Evolutionary conservation across 2,113 vertebrate species (phyloP).

Genomic region (Gymnogyps californianus): DNA sequence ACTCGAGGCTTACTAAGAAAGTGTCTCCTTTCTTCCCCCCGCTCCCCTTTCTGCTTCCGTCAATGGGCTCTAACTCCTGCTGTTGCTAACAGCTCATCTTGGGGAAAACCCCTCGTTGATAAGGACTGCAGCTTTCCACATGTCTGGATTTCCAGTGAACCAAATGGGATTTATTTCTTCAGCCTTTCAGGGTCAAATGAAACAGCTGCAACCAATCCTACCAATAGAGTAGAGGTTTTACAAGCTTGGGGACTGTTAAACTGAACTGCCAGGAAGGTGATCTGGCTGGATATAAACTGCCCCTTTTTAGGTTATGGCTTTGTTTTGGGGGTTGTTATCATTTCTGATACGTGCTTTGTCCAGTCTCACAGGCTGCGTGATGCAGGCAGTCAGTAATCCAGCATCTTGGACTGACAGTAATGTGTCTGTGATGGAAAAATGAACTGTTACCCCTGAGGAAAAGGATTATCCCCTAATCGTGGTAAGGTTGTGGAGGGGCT

Average conservation of each 20-base stretch:
- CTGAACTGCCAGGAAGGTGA: background rate
- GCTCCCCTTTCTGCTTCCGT: background rate
- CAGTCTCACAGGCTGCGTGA: fast-evolving
- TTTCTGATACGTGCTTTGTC: background rate
- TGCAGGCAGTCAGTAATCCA: background rate
- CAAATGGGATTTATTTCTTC: background rate
- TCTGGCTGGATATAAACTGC: background rate
- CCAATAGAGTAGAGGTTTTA: background rate
- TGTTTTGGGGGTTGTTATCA: background rate
- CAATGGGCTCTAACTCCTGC: background rate
- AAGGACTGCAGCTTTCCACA: background rate
- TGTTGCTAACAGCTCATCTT: background rate
- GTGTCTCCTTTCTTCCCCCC: background rate
- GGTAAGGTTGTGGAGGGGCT: background rate
- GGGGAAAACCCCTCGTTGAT: background rate
- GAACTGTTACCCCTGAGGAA: background rate
- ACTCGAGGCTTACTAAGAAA: background rate
- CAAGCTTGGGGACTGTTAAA: background rate
- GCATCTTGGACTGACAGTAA: background rate
- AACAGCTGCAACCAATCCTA: background rate
- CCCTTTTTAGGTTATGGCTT: background rate
- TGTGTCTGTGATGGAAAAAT: background rate
- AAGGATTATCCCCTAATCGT: constrained; percentile 2
- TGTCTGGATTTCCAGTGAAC: background rate
- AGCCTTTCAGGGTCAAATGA: background rate